phyloP scores from a whole-genome alignment of 2,888 invertebrate species.

The Drosophila algonquin region DNA sequence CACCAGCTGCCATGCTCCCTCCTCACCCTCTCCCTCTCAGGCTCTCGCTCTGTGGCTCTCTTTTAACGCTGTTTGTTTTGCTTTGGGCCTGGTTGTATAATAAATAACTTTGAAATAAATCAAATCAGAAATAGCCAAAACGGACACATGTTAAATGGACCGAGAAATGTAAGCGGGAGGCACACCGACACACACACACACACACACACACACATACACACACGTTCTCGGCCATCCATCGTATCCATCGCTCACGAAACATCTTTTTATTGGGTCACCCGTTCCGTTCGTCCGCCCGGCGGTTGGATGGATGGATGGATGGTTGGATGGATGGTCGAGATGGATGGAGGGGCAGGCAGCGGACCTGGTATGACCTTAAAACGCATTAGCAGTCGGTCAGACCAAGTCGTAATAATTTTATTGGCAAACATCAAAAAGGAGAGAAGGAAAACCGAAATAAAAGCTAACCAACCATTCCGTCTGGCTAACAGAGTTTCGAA shows the following conservation, averaged over 20 bases:
- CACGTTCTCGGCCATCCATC: neutral
- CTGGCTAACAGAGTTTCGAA: conserved; percentile 54
- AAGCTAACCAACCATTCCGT: conserved; percentile 39
- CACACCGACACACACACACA: conserved; percentile 3
- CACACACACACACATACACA: no score
- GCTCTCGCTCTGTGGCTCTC: neutral
- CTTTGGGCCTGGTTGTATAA: conserved; percentile 51
- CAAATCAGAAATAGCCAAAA: conserved; percentile 49
- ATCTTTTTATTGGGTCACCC: conserved; percentile 46
- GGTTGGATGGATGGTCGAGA: conserved; percentile 4
- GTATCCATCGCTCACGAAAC: conserved; percentile 6
- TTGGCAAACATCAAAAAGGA: conserved; percentile 69
- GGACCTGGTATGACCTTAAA: conserved; percentile 64
- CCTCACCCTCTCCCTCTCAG: conserved; percentile 4
- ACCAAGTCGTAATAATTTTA: conserved; percentile 75
- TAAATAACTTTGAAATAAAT: conserved; percentile 67
- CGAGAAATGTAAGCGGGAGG: conserved; percentile 66
- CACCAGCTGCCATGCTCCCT: conserved; percentile 35
- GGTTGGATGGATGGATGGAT: conserved; percentile 2
- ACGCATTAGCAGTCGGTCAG: conserved; percentile 68
- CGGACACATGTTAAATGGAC: conserved; percentile 66
- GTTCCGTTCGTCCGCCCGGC: neutral
- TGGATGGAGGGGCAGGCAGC: neutral
- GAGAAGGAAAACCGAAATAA: conserved; percentile 28
- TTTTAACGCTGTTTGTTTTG: conserved; percentile 43